Evolutionary conservation across 2,888 invertebrate species (phyloP), one percentile per base, ranked within the genome.

Genomic region (Mycogona germanica): DNA sequence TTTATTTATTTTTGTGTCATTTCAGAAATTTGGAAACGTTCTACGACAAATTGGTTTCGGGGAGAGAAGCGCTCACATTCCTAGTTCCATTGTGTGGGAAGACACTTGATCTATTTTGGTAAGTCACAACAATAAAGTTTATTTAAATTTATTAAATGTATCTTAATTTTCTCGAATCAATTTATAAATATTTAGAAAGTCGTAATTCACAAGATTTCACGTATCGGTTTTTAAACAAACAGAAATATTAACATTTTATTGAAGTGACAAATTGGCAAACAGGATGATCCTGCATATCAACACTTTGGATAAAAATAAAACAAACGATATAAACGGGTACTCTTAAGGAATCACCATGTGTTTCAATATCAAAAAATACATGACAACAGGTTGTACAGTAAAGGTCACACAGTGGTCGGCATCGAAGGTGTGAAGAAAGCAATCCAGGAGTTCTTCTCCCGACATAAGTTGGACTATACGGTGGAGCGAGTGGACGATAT

Each of bases 41-140:
- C n/a, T n/a, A 46, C 21, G 44, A 51, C 44, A 2, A 44, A 21
- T 6, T 51, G 21, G 17, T 21, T 2, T 17, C 14, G 2, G 51
- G 51, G 23, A 17, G 44, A 28, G 23, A 25, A 44, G 30, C 2
- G 2, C 17, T 42, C 21, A 49, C 55, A 7, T 48, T 64, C 30
- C 61, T 64, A 49, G 53, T 66, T 2, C 66, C 66, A 4, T 54
- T 66, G 19, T 64, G 64, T 57, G 66, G 66, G 12, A 65, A 64
- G 57, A 57, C 60, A 1, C 51, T 59, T 12, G 65, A 65, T 50
- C 56, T 65, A 30, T 55, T 58, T 4, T 64, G 62, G 61, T 60
- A 38, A 55, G 49, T 40, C 17, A 26, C 5, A n/a, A n/a, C n/a
- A n/a, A n/a, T n/a, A n/a, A n/a, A n/a, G n/a, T n/a, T n/a, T n/a